Base-by-base conservation (phyloP, 2,113 vertebrate species). In the Forbesichthys agassizii region DNA sequence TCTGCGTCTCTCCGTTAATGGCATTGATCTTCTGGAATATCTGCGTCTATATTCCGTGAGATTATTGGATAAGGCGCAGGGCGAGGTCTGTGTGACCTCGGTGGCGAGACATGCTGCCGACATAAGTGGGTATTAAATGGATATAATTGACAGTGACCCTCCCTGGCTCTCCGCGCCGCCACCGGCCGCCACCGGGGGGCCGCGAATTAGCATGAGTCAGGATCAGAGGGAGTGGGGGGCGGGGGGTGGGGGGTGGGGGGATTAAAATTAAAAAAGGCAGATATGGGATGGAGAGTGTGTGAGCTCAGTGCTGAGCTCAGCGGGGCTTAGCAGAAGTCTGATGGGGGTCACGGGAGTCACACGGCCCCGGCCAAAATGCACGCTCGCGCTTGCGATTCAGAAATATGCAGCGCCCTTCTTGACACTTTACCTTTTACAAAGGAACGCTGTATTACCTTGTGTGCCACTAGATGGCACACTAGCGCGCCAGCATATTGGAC, bases 111-210 rank as follows among this genome's bases (percentile, higher is more conserved):
- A 83, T 87, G 81, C 88, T 80, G 86, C 86, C 88, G 89, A 90
- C 91, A 91, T 92, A 92, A 93, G 92, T 93, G 90, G 92, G 92
- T 93, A 94, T 94, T 94, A 94, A 93, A 94, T 93, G 91, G 92
- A 91, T 93, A 91, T 92, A 94, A 93, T 91, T 93, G 92, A 92
- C 90, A 92, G 92, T 93, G 93, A 94, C 92, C 93, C 88, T 83
- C 82, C 71, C 88, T 91, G 90, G 86, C 90, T 92, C 90, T 84
- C 81, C 80, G 83, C 42, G 73, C 84, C 67, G 86, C 84, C 2
- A 53, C 81, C 81, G 80, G 84, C 86, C 87, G 73, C 64, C 57
- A 90, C 82, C 89, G 88, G 81, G 87, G 77, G 82, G 74, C 71
- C 74, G 76, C 48, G 80, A 88, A 90, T 93, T 93, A 90, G 86